phyloP scores from a whole-genome alignment of 2,888 invertebrate genomes.

The Leistus spinibarbis region DNA sequence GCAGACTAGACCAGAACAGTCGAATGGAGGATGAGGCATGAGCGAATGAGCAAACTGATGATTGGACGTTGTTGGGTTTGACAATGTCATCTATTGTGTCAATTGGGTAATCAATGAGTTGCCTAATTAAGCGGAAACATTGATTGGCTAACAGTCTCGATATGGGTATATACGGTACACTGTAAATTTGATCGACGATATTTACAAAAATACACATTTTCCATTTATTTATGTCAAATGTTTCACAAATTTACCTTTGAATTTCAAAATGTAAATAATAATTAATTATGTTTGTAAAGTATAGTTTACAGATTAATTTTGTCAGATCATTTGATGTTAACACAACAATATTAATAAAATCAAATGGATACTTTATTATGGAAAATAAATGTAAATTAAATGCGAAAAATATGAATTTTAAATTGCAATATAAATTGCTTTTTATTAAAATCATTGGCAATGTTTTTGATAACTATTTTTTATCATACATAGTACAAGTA shows the following conservation, averaged over 20 bases:
- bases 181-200: constrained; percentile 26
- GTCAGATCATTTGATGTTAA: neutral
- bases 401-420: neutral
- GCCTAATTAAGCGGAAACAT: constrained; percentile 32
- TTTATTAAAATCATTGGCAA: neutral
- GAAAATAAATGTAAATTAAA: neutral
- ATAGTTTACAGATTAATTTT: neutral
- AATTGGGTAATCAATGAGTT: constrained; percentile 37
- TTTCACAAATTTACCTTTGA: neutral
- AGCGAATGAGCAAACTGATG: neutral
- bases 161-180: constrained; percentile 2
- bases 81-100: constrained; percentile 36
- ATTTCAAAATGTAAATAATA: constrained; percentile 5
- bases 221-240: neutral
- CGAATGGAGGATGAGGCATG: too few relatives aligned
- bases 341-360: neutral
- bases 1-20: neutral
- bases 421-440: neutral
- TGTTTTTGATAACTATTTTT: too few relatives aligned
- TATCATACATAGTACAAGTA: too few relatives aligned
- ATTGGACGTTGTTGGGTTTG: constrained; percentile 12
- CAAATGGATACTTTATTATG: neutral
- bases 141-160: constrained; percentile 25
- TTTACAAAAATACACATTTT: neutral
- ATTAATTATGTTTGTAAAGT: constrained; percentile 2